Evolutionary conservation across 2,797 vertebrate genomes (phyloP), one percentile per base, ranked within the genome.

Genomic region (Martes flavigula): DNA sequence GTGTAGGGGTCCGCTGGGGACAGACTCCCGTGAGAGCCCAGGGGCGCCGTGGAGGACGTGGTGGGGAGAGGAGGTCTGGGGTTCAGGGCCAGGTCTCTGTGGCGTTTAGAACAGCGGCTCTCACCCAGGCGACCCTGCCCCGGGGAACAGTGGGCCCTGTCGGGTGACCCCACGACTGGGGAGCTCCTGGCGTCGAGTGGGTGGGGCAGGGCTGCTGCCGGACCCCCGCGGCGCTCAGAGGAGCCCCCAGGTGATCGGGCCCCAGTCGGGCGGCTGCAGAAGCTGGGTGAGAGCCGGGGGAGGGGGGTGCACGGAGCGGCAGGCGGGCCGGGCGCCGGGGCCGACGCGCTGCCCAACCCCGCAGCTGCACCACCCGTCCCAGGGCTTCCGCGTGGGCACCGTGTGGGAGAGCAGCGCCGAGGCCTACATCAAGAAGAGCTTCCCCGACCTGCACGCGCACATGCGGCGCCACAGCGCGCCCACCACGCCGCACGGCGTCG

Each of bases 391-490:
- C 51, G 99, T 99, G 0, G 99, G 99, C 97, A 99, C 99, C 0
- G 99, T 99, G 93, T 99, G 99, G 98, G 99, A 99, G 98, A 99
- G 99, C 99, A 99, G 99, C 0, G 99, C 99, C 0, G 99, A 99
- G 98, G 99, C 99, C 97, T 99, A 99, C 99, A 99, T 99, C 99
- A 99, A 99, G 98, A 99, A 99, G 98, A 99, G 99, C 97, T 99
- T 99, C 97, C 99, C 99, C 0, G 99, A 99, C 98, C 99, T 99
- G 99, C 99, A 99, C 10, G 99, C 99, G 77, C 99, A 99, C 98
- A 99, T 99, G 99, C 98, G 99, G 70, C 99, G 99, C 84, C 99
- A 99, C 98, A 99, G 99, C 3, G 99, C 99, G 83, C 99, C 99
- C 97, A 99, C 99, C 97, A 99, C 99, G 3, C 99, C 99, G 0